A percentile compares a stretch with the other conserved stretches of the same genome.
Conservation (phyloP, 37 sponge, comb jelly and placozoan genomes). For the Chondrosia reniformis region DNA sequence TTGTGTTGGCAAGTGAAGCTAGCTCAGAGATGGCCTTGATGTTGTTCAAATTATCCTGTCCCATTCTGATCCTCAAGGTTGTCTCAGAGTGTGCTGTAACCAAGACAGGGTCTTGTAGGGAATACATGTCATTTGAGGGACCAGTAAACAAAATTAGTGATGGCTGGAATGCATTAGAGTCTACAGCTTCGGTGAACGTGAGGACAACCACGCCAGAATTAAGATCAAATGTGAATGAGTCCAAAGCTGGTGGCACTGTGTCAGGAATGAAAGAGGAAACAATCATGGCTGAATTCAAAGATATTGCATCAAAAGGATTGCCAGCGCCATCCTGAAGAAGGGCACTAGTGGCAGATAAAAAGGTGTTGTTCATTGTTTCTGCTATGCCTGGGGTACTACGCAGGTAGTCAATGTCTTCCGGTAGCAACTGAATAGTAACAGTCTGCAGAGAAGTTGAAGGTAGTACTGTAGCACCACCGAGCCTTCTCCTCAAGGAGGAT, state of each 20-base stretch:
- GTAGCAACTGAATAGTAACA: constrained; percentile 35
- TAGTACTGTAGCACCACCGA: constrained; percentile 57
- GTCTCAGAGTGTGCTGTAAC: constrained; percentile 13
- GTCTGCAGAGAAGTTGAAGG: constrained; percentile 30
- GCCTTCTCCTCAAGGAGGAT: background rate
- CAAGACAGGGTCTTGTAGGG: constrained; percentile 35
- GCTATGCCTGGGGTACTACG: constrained; percentile 56
- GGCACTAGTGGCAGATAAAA: constrained; percentile 49
- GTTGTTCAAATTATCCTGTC: constrained; percentile 48
- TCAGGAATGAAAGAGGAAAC: constrained; percentile 62
- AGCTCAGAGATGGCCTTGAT: constrained; percentile 63
- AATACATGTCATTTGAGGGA: constrained; percentile 12
- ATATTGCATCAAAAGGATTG: constrained; percentile 38
- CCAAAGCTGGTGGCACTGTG: constrained; percentile 45
- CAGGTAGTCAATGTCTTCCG: constrained; percentile 63
- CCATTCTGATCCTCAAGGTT: constrained; percentile 35
- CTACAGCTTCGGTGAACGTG: constrained; percentile 74
- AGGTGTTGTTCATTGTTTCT: constrained; percentile 47
- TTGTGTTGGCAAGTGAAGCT: constrained; percentile 35
- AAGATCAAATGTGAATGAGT: constrained; percentile 62
- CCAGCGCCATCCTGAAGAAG: constrained; percentile 64
- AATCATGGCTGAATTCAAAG: constrained; percentile 22
- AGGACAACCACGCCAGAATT: constrained; percentile 62
- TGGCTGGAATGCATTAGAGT: constrained; percentile 54
- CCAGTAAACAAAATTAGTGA: constrained; percentile 53